Conservation (phyloP, 2,797 vertebrate species). For the Gymnocypris eckloni region DNA sequence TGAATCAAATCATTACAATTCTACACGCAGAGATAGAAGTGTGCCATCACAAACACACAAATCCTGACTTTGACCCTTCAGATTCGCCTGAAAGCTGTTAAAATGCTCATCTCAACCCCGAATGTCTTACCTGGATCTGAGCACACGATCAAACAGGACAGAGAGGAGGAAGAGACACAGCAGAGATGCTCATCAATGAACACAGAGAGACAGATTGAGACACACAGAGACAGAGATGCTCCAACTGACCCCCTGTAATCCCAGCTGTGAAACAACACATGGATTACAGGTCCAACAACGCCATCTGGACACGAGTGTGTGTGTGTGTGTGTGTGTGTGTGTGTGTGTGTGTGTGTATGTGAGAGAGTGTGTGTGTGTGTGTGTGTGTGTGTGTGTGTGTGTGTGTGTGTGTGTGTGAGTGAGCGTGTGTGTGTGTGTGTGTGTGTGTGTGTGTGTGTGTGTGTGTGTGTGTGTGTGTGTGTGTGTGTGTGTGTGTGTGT, state of each 20-base stretch:
- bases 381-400: too few species aligned
- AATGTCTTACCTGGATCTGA: conserved; percentile 32
- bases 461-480: too few species aligned
- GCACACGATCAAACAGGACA: neutral
- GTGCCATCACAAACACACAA: neutral
- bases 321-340: too few species aligned
- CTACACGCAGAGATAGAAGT: neutral
- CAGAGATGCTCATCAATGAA: conserved; percentile 63
- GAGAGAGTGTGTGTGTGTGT: too few species aligned
- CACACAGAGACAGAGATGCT: conserved; percentile 60
- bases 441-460: too few species aligned
- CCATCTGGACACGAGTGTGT: conserved; percentile 55
- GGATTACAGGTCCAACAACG: conserved; percentile 64
- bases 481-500: too few species aligned
- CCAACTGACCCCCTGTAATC: conserved; percentile 58
- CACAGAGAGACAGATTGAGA: neutral
- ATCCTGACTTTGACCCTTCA: neutral
- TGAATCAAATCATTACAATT: neutral
- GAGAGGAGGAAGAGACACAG: neutral
- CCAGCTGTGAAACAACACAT: conserved; percentile 56
- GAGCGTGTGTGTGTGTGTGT: too few species aligned
- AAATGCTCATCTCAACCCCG: neutral
- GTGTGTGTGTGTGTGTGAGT: too few species aligned
- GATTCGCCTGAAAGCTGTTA: neutral
- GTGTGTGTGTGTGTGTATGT: too few species aligned